phyloP scores from a whole-genome alignment of 1,140 invertebrate genomes.

The Drosophila littoralis region DNA sequence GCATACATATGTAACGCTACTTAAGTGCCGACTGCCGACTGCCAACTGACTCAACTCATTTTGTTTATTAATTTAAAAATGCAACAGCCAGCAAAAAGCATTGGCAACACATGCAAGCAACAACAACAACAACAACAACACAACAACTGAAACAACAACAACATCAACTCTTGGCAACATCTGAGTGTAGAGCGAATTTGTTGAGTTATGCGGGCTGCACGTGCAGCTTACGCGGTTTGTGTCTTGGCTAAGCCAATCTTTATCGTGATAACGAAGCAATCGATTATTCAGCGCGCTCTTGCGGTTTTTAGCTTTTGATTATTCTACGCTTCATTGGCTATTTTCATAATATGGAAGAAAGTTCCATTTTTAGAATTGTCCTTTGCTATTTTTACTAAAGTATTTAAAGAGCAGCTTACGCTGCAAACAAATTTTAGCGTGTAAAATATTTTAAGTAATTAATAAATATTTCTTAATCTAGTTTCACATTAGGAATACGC shows the following conservation, averaged over 20 bases:
- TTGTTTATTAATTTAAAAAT: constrained; percentile 45
- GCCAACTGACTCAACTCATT: constrained; percentile 38
- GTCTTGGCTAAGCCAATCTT: constrained; percentile 30
- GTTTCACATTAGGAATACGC: too few species aligned
- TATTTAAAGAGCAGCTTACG: too few species aligned
- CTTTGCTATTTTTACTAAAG: too few species aligned
- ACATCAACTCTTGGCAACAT: constrained; percentile 17
- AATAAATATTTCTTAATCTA: too few species aligned
- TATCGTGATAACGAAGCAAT: background rate
- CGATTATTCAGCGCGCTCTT: background rate
- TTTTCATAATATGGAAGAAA: background rate
- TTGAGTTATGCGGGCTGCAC: constrained; percentile 18
- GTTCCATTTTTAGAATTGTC: too few species aligned
- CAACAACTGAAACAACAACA: background rate
- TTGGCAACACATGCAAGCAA: constrained; percentile 41
- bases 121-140: constrained; percentile 15
- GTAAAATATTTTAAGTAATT: too few species aligned
- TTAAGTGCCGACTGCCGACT: constrained; percentile 25
- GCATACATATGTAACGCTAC: constrained; percentile 6
- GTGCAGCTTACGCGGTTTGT: constrained; percentile 9
- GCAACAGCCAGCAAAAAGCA: constrained; percentile 41
- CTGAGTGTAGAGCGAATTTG: constrained; percentile 10
- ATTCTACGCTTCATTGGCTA: background rate
- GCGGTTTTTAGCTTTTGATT: too few species aligned
- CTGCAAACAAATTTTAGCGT: too few species aligned